phyloP scores from a whole-genome alignment of 2,113 vertebrate species.

The Opisthocomus hoazin region DNA sequence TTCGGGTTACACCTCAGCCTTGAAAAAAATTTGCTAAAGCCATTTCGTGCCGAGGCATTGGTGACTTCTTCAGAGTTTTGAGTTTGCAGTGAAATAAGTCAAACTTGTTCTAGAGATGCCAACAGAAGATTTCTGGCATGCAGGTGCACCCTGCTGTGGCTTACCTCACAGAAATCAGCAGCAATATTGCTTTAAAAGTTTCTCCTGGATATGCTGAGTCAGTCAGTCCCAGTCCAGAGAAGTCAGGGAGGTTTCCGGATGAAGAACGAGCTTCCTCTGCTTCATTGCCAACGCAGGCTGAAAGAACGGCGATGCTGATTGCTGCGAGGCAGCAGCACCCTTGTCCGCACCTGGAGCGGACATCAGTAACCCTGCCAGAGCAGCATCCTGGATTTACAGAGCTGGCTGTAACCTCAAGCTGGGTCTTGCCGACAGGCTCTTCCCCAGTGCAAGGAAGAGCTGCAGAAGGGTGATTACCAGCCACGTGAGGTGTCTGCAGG shows the following conservation, averaged over 20 bases:
- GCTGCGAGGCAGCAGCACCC: background rate
- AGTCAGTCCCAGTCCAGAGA: background rate
- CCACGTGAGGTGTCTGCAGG: background rate
- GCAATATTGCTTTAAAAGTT: background rate
- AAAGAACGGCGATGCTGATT: background rate
- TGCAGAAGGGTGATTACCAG: background rate
- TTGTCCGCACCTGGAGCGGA: background rate
- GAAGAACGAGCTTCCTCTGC: background rate
- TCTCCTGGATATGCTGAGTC: background rate
- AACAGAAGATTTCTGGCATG: background rate
- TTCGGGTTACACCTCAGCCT: background rate
- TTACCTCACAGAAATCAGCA: background rate
- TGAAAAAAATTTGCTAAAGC: background rate
- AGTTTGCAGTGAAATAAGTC: background rate
- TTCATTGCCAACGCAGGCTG: background rate
- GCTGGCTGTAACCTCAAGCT: background rate
- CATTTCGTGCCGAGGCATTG: background rate
- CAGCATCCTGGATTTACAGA: background rate
- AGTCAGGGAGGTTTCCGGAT: background rate
- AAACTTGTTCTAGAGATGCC: background rate
- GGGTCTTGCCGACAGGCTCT: background rate
- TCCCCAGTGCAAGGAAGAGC: background rate
- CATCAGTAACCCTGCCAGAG: rapidly evolving
- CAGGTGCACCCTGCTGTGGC: background rate
- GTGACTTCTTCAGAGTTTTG: background rate